Evolutionary conservation across 2,113 vertebrate genomes (phyloP).

Genomic region (Pardalotus punctatus): DNA sequence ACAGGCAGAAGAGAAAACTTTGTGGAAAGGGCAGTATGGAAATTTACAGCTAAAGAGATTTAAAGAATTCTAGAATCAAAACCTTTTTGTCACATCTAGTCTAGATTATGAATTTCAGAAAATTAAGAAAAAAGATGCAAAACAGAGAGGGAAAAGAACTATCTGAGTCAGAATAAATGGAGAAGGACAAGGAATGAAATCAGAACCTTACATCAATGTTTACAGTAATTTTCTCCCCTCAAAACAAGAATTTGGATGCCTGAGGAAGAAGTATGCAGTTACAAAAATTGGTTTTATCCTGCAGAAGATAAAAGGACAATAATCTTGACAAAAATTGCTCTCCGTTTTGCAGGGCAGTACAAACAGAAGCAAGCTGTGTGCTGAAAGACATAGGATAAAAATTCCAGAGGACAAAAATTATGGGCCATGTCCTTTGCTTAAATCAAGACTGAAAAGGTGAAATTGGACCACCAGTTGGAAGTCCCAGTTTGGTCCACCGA

Average conservation of each 20-base stretch:
- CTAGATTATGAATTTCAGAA: neutral
- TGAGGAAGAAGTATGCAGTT: neutral
- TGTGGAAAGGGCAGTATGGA: neutral
- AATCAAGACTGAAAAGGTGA: neutral
- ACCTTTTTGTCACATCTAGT: neutral
- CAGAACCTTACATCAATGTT: neutral
- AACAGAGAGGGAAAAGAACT: neutral
- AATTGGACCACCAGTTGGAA: neutral
- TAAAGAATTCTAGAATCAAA: neutral
- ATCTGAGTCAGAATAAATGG: neutral
- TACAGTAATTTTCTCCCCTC: neutral
- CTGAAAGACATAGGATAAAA: neutral
- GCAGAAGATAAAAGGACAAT: neutral
- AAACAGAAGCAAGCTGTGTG: neutral
- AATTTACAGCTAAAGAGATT: neutral
- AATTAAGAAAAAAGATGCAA: neutral
- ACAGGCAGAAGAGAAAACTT: constrained; percentile 7
- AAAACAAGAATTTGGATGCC: neutral
- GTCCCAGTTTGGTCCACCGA: neutral
- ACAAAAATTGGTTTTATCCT: neutral
- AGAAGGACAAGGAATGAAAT: neutral
- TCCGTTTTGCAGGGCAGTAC: neutral
- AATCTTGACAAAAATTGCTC: neutral
- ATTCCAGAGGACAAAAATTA: constrained; percentile 9
- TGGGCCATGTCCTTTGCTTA: neutral